phyloP scores from a whole-genome alignment of 2,888 invertebrate genomes.

The Sesia bembeciformis region DNA sequence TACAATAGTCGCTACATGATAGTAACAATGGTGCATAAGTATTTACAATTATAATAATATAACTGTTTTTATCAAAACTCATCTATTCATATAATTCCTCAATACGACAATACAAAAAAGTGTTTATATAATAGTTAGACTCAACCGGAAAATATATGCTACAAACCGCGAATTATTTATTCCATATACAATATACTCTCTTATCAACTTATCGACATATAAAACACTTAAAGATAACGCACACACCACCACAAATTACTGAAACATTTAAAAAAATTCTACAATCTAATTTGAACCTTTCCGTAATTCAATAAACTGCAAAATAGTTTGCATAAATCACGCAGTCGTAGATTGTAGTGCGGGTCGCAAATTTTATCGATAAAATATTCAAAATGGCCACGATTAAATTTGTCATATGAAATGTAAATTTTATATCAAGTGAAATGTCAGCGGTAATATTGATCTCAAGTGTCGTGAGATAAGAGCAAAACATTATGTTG shows the following conservation, averaged over 20 bases:
- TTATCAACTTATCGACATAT: background rate
- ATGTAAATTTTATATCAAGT: background rate
- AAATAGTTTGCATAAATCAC: background rate
- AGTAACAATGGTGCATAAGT: too few species aligned
- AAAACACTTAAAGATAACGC: background rate
- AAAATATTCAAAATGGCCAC: background rate
- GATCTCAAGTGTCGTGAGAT: background rate
- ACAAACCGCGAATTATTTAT: too few species aligned
- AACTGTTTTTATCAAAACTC: too few species aligned
- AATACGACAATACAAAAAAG: too few species aligned
- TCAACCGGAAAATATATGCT: too few species aligned
- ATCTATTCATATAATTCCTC: too few species aligned
- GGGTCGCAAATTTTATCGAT: background rate
- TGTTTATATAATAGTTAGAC: too few species aligned
- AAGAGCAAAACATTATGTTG: background rate
- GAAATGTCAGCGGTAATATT: background rate
- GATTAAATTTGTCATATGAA: background rate
- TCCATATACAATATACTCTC: background rate
- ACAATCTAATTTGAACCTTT: background rate
- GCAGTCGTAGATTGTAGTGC: background rate
- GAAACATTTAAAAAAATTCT: background rate
- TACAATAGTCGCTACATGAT: too few species aligned
- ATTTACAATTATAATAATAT: too few species aligned
- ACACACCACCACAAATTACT: background rate
- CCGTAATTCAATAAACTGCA: background rate